Percentiles rank a stretch among this genome's conserved stretches.
Conservation (phyloP, 2,113 vertebrate species). For the Rhabdornis inornatus region DNA sequence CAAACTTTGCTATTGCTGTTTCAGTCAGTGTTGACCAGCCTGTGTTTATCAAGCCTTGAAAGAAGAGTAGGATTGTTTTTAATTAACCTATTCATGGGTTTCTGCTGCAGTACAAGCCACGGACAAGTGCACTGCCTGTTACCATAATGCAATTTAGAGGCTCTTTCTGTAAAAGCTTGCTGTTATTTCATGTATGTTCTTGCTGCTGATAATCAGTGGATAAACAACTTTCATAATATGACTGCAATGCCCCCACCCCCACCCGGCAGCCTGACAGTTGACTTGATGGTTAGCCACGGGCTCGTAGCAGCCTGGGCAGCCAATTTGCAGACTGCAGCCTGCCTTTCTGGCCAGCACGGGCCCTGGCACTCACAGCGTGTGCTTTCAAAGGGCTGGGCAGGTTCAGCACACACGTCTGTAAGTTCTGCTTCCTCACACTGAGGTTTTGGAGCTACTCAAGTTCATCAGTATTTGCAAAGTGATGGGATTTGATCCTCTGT, state of each 20-base stretch:
- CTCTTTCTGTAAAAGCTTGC: slow-evolving; percentile 9
- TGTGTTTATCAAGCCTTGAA: background rate
- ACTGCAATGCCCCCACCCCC: background rate
- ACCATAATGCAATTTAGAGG: background rate
- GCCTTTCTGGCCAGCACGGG: background rate
- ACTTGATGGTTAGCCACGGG: slow-evolving; percentile 50
- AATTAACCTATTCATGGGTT: background rate
- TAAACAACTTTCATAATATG: slow-evolving; percentile 55
- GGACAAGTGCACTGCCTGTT: background rate
- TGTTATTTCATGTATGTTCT: slow-evolving; percentile 19
- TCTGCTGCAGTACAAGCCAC: background rate
- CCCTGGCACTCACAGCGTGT: background rate
- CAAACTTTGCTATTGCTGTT: background rate
- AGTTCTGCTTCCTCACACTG: background rate
- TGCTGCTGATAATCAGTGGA: slow-evolving; percentile 55
- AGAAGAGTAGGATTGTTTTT: background rate
- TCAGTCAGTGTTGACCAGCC: background rate
- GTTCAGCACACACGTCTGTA: background rate
- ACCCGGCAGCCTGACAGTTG: slow-evolving; percentile 31
- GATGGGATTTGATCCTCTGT: background rate
- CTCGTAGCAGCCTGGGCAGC: background rate
- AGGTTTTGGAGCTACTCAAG: background rate
- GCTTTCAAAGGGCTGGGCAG: background rate
- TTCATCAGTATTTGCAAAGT: background rate
- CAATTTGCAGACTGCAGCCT: background rate